Base-by-base conservation (phyloP, 2,797 vertebrate genomes). In the Epinephelus coioides region DNA sequence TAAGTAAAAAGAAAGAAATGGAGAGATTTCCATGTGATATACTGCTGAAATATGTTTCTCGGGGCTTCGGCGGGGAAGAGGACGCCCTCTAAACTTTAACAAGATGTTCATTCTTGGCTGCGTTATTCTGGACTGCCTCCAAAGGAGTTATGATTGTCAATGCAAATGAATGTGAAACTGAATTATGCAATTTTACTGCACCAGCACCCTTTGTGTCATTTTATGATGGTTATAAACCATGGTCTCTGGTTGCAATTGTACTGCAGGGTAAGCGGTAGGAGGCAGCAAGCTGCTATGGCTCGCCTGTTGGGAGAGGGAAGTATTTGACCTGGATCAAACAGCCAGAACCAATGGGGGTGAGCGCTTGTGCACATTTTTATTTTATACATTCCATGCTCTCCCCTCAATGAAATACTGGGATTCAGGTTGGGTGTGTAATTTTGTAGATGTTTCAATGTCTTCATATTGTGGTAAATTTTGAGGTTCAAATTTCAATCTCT, bases 201-300 rank as follows among this genome's bases (percentile, higher is more conserved):
- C 34, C 70, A 67, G 55, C 43, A 72, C 44, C 50, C 78, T 85
- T 83, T 85, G 78, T 71, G 61, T 49, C 57, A 27, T 84, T 88
- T 92, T 90, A 92, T 83, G 83, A 78, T 23, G 1, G 43, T 78
- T 82, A 62, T 89, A 88, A 90, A 91, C 77, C 44, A 71, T 23
- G 64, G 53, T 54, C 53, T 38, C 44, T 62, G 60, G 86, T 65
- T 19, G 12, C 50, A 66, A 61, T 61, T 68, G 61, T 34, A 63
- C 66, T n/a, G 21, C 56, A n/a, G 65, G 54, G 27, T 53, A 18
- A 77, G 50, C 6, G 18, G 65, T 40, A 69, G 62, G 53, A 71
- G 38, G 74, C 60, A 81, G 68, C 21, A 57, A 34, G 65, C 40
- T 68, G 25, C 65, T 65, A 19, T 50, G 21, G 65, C 43, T 73